phyloP scores from a whole-genome alignment of 2,797 vertebrate species.

The Poeciliopsis presidionis region DNA sequence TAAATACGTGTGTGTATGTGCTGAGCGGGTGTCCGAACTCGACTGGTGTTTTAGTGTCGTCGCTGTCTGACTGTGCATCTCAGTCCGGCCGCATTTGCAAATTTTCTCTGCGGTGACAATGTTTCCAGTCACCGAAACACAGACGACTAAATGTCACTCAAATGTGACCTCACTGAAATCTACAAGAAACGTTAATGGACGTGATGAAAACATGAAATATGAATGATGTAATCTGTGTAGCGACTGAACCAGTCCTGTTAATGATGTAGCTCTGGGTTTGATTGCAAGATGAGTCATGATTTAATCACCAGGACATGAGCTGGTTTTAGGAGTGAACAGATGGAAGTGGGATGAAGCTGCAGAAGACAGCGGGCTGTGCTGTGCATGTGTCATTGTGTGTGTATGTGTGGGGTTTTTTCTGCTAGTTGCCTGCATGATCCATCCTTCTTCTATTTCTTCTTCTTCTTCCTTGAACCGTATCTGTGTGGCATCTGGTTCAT shows the following conservation, averaged over 20 bases:
- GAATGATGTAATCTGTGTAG: conserved; percentile 4
- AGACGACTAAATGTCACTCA: conserved; percentile 38
- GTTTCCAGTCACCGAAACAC: conserved; percentile 61
- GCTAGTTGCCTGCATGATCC: conserved; percentile 45
- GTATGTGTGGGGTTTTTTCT: conserved; percentile 5
- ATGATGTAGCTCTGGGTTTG: conserved; percentile 12
- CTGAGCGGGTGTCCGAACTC: conserved; percentile 16
- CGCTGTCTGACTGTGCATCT: conserved; percentile 33
- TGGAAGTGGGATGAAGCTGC: conserved; percentile 67
- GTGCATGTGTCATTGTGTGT: conserved; percentile 44
- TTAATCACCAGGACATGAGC: conserved; percentile 47
- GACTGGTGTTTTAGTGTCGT: conserved; percentile 26
- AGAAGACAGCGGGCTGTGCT: conserved; percentile 54
- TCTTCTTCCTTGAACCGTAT: conserved; percentile 21
- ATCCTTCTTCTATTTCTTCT: conserved; percentile 18
- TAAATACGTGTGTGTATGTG: conserved; percentile 43
- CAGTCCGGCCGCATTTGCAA: neutral
- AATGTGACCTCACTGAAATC: conserved; percentile 35
- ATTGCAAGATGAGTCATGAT: conserved; percentile 35
- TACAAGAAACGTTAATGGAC: conserved; percentile 3
- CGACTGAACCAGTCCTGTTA: neutral
- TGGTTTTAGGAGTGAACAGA: conserved; percentile 56
- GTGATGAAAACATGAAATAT: neutral
- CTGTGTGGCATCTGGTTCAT: conserved; percentile 1
- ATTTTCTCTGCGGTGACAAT: conserved; percentile 36